Evolutionary conservation across 2,888 invertebrate genomes (phyloP), one percentile per base, ranked within the genome.

Genomic region (Euspilapteryx auroguttella): DNA sequence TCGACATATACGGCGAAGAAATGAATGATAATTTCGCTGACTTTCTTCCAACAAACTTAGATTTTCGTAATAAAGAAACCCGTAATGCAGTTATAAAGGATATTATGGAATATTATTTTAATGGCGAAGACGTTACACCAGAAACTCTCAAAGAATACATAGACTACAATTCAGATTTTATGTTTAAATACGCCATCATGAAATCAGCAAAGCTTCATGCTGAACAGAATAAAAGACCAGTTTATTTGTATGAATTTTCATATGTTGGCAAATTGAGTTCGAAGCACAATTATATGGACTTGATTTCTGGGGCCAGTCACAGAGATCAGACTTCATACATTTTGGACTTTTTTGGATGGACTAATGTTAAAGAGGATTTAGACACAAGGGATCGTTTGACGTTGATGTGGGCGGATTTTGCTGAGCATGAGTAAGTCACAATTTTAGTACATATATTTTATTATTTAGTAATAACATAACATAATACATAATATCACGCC

Each of bases 271-370:
- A 55, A 14, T 41, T 73, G 2, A 69, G 46, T 35, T 55, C 61
- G 23, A 46, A 56, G 30, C 65, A 73, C 37, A 23, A 40, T 14
- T 71, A 54, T 12, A 58, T 58, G 58, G 61, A 69, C 12, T 53
- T 33, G 34, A 39, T 71, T 12, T 53, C 49, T 36, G 73, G 71
- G 1, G 71, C 73, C 0, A 69, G 66, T 33, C 73, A 75, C 31
- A 56, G 73, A 39, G 73, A 75, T 31, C 71, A 71, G 36, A 54
- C 58, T 1, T 52, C 69, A 1, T 71, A 73, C 27, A 36, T 71
- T 10, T 34, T 71, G 27, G 71, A 73, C 37, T 71, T 75, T 37
- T 54, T 41, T 30, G 49, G 52, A 4, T 54, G 37, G 34, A 66
- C 69, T 0, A 52, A 47, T 9, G 49, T 41, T 12, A 41, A 45